These are phyloP conservation scores for Pterois miles DNA, from an alignment of 2,797 vertebrate genomes.

Conservation along the genomic window DNA sequence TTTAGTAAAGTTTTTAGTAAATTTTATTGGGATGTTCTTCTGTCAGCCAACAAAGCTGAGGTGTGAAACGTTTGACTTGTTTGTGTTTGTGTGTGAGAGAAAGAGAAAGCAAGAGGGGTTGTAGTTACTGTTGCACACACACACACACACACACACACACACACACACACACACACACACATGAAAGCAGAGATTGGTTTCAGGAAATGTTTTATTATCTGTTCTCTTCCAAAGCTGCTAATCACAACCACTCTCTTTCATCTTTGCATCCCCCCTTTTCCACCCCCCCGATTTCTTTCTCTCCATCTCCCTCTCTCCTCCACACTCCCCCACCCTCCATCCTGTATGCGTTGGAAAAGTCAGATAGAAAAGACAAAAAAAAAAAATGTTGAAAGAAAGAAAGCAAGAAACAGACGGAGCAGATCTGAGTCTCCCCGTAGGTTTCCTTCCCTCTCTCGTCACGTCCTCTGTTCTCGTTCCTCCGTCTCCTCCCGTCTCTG, in stretches of 20 bases:
- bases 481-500: constrained; percentile 34
- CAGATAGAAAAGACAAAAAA: constrained; percentile 11
- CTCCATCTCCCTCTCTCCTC: constrained; percentile 30
- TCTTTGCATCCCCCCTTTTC: constrained; percentile 65
- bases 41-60: background rate
- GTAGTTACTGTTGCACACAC: constrained; percentile 25
- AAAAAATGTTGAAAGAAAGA: background rate
- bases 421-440: constrained; percentile 28
- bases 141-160: constrained; percentile 17
- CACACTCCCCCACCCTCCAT: constrained; percentile 8
- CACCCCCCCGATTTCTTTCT: constrained; percentile 43
- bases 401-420: constrained; percentile 2
- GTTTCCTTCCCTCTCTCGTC: background rate
- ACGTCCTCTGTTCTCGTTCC: background rate
- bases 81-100: constrained; percentile 14
- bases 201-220: constrained; percentile 80
- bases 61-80: constrained; percentile 25
- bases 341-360: constrained; percentile 32
- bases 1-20: background rate
- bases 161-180: constrained; percentile 41
- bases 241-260: constrained; percentile 81
- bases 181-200: constrained; percentile 80
- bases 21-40: background rate
- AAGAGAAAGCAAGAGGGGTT: background rate
- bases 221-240: constrained; percentile 74